Base-by-base conservation (phyloP, 2,113 vertebrate species). In the Athene cunicularia region DNA sequence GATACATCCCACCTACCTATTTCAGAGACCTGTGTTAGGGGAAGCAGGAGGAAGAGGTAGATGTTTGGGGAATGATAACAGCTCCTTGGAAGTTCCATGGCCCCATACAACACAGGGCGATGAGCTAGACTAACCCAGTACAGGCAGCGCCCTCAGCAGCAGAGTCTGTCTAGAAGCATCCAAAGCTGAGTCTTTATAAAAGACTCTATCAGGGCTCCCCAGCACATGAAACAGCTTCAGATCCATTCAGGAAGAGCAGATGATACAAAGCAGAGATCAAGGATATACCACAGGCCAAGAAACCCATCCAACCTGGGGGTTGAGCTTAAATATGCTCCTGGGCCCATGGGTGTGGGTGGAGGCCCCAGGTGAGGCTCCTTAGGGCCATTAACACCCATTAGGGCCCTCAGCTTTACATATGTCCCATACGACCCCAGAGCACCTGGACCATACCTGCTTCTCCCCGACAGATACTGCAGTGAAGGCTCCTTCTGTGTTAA, bases 261-360 rank as follows among this genome's bases (percentile, higher is more conserved):
- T 5, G 8, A 24, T 5, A 26, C 2, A 80, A 2, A 33, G 1
- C 33, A 75, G 1, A 0, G 2, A 19, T 8, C 5, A 76, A 22
- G 0, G 0, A 8, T 11, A 9, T 8, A 70, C 3, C 11, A 27
- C 0, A 37, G 0, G 0, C 26, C 49, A 0, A 67, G 5, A 77
- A 56, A 0, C 1, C 1, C 0, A 12, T 0, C 2, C 0, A 1
- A 0, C 0, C 1, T 49, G 6, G 28, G 76, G 17, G 37, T 63
- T 43, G 55, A 84, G 33, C 27, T 96, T 84, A 89, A 66, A 47
- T 43, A 9, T 3, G 13, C 19, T 81, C 35, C 64, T 6, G 16
- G 49, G 28, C 37, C 24, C 28, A 10, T 26, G 11, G 37, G 5
- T 2, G 2, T 64, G 43, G 10, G 12, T 72, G 12, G 47, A 55